Evolutionary conservation across 1,140 invertebrate genomes (phyloP).

Genomic region (Rhysida immarginata): DNA sequence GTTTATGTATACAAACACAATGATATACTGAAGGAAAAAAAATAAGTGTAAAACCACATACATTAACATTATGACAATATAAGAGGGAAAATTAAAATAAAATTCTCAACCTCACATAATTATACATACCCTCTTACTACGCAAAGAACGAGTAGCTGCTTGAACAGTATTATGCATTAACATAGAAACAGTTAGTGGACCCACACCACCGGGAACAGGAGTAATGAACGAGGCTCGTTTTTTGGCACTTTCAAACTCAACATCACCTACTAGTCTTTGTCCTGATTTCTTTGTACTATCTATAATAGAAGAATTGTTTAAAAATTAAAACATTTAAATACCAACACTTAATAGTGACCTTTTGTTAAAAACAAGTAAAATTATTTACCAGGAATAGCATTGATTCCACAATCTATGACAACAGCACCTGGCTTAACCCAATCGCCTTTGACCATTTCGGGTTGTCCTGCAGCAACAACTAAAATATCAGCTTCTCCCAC

Average conservation of each 20-base stretch:
- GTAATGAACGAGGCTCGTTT: slow-evolving; percentile 47
- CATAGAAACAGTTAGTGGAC: slow-evolving; percentile 98
- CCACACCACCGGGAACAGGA: slow-evolving; percentile 94
- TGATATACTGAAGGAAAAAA: too few species aligned
- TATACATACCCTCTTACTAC: slow-evolving; percentile 1
- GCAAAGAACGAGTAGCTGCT: slow-evolving; percentile 50
- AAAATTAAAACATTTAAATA: too few species aligned
- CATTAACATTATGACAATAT: too few species aligned
- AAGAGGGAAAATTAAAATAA: too few species aligned
- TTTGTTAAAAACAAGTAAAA: too few species aligned
- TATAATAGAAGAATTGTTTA: too few species aligned
- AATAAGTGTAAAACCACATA: too few species aligned
- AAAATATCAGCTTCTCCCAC: slow-evolving; percentile 74
- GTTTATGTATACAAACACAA: too few species aligned
- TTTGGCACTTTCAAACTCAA: slow-evolving; percentile 62
- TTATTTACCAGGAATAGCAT: slow-evolving; percentile 72
- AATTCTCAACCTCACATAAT: too few species aligned
- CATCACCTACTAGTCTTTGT: slow-evolving; percentile 83
- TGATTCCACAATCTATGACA: slow-evolving; percentile 99
- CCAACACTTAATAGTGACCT: too few species aligned
- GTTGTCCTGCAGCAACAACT: slow-evolving; percentile 83
- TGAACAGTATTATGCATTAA: slow-evolving; percentile 87
- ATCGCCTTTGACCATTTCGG: slow-evolving; percentile 79
- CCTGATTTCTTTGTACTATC: slow-evolving; percentile 71
- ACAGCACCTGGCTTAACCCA: slow-evolving; percentile 98